Conservation (phyloP, 2,888 invertebrate species). For the Idaea straminata region DNA sequence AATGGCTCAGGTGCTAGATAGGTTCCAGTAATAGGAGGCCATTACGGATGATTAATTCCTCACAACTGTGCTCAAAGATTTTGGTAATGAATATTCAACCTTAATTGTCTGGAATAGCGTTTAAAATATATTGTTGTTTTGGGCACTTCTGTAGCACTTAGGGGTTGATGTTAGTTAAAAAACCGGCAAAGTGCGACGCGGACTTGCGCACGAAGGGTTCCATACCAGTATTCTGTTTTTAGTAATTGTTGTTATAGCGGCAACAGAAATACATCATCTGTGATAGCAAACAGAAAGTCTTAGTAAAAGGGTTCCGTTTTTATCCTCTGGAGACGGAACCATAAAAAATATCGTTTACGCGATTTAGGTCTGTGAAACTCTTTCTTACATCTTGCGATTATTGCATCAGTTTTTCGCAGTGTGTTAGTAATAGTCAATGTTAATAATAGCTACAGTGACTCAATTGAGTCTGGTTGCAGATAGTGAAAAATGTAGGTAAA, state of each 20-base stretch:
- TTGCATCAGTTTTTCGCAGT: background rate
- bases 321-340: too few species aligned
- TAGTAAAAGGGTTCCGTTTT: too few species aligned
- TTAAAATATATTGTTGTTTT: background rate
- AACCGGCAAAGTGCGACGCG: too few species aligned
- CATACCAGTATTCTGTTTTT: too few species aligned
- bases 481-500: background rate
- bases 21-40: background rate
- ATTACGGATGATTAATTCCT: background rate
- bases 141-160: background rate
- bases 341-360: too few species aligned
- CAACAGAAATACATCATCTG: too few species aligned
- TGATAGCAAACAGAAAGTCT: too few species aligned
- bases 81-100: background rate
- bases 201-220: too few species aligned
- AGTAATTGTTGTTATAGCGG: too few species aligned
- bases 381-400: too few species aligned
- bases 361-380: too few species aligned
- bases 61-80: background rate
- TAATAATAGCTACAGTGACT: too few species aligned
- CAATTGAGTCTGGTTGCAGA: background rate
- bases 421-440: background rate
- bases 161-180: background rate
- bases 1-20: background rate
- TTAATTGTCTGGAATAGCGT: background rate